Evolutionary conservation across 1,140 invertebrate species (phyloP).

Genomic region (Anastatus disparis): DNA sequence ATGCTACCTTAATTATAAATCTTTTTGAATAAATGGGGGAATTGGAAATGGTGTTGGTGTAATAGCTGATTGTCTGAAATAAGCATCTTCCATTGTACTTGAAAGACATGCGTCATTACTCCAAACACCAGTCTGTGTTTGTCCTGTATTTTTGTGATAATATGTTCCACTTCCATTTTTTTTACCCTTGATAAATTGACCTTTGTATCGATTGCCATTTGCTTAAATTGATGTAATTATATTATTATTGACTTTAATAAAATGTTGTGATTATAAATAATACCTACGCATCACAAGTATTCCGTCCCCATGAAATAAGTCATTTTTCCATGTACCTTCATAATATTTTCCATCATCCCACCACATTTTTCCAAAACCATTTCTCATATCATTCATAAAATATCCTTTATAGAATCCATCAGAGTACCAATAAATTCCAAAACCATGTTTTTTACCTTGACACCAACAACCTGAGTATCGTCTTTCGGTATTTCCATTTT

Average conservation of each 20-base stretch:
- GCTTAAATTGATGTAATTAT: slow-evolving; percentile 49
- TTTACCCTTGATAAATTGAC: slow-evolving; percentile 67
- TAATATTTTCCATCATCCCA: slow-evolving; percentile 67
- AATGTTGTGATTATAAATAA: slow-evolving; percentile 46
- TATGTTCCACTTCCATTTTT: slow-evolving; percentile 71
- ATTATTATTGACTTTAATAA: no score
- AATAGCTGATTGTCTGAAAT: slow-evolving; percentile 67
- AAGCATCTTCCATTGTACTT: slow-evolving; percentile 68
- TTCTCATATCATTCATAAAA: slow-evolving; percentile 69
- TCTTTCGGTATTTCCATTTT: slow-evolving; percentile 25
- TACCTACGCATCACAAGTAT: slow-evolving; percentile 62
- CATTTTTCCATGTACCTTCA: slow-evolving; percentile 66
- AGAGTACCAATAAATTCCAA: slow-evolving; percentile 68
- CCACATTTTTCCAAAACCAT: slow-evolving; percentile 76
- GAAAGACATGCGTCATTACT: slow-evolving; percentile 62
- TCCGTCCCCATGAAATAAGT: slow-evolving; percentile 61
- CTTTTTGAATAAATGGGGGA: no score
- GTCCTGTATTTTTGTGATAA: slow-evolving; percentile 71
- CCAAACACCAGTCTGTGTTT: slow-evolving; percentile 73
- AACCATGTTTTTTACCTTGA: slow-evolving; percentile 67
- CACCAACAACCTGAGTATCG: slow-evolving; percentile 66
- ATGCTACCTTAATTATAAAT: no score
- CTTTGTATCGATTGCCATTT: slow-evolving; percentile 73
- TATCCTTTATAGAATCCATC: slow-evolving; percentile 71
- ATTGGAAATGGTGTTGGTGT: slow-evolving; percentile 69